These are phyloP conservation scores for Corella eumyota DNA, from an alignment of 23 tunicate genomes.

Conservation along the genomic window DNA sequence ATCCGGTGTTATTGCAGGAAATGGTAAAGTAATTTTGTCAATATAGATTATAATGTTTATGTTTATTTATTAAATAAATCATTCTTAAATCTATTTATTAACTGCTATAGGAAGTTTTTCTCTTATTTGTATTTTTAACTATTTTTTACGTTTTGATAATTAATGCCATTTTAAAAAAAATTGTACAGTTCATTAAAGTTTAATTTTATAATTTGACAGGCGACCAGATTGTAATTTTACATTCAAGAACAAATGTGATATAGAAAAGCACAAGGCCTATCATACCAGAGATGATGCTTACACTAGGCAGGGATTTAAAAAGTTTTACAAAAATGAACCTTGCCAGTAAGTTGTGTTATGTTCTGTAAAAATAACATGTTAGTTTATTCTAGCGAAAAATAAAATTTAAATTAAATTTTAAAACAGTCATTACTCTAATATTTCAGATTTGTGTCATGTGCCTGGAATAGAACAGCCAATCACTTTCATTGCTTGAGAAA, in stretches of 20 bases:
- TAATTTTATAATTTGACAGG: too few species aligned
- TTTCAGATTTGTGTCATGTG: slow-evolving; percentile 42
- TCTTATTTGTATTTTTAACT: too few species aligned
- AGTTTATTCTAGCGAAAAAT: not conserved
- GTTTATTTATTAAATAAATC: too few species aligned
- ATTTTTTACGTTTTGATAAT: too few species aligned
- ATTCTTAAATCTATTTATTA: too few species aligned
- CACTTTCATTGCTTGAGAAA: slow-evolving; percentile 82
- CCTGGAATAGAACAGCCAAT: slow-evolving; percentile 63
- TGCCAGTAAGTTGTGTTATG: slow-evolving; percentile 48
- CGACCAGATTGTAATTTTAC: slow-evolving; percentile 64
- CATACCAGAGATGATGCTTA: slow-evolving; percentile 69
- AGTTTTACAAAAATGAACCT: slow-evolving; percentile 69
- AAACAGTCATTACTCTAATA: not conserved
- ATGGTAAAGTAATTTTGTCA: too few species aligned
- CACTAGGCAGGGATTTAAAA: slow-evolving; percentile 75
- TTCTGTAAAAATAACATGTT: not conserved
- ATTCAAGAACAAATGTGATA: slow-evolving; percentile 82
- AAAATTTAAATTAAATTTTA: not conserved
- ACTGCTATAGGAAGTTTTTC: too few species aligned
- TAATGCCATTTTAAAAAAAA: too few species aligned
- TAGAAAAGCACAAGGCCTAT: slow-evolving; percentile 80
- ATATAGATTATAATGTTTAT: too few species aligned
- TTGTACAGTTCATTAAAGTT: too few species aligned
- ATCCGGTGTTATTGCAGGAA: too few species aligned